Evolutionary conservation across 92 coral and sea anemone species (phyloP).

Genomic region (Pocillopora grandis): DNA sequence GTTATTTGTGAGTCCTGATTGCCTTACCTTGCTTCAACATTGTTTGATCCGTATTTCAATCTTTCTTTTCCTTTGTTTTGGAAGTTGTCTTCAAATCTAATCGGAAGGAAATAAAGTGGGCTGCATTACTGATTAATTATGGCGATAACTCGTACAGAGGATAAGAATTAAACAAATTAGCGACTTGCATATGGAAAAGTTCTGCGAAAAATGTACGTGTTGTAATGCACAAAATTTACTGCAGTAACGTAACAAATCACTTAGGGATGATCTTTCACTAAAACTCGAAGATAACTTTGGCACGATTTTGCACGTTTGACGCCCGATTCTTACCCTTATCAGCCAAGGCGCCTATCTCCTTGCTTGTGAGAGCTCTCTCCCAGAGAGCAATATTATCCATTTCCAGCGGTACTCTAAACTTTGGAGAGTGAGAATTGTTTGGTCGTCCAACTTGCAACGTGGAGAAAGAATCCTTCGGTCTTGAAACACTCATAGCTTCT

Average conservation of each 20-base stretch:
- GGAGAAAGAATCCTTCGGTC: conserved; percentile 72
- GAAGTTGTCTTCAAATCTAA: not conserved
- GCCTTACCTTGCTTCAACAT: not conserved
- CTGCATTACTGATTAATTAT: not conserved
- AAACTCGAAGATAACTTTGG: not conserved
- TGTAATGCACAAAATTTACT: too few species aligned
- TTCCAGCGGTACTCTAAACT: conserved; percentile 65
- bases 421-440: conserved; percentile 64
- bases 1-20: not conserved
- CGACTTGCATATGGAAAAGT: too few species aligned
- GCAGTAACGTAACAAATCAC: too few species aligned
- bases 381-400: conserved; percentile 74
- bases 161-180: too few species aligned
- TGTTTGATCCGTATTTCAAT: not conserved
- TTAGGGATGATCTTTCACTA: too few species aligned
- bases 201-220: too few species aligned
- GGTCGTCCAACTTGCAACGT: conserved; percentile 77
- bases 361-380: conserved; percentile 74
- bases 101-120: not conserved
- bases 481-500: conserved; percentile 42
- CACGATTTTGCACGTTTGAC: not conserved
- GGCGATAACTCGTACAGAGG: too few species aligned
- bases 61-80: not conserved
- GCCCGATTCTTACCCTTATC: conserved; percentile 38
- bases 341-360: conserved; percentile 48